Evolutionary conservation across 2,888 invertebrate species (phyloP).

Genomic region (Diplazon laetatorius): DNA sequence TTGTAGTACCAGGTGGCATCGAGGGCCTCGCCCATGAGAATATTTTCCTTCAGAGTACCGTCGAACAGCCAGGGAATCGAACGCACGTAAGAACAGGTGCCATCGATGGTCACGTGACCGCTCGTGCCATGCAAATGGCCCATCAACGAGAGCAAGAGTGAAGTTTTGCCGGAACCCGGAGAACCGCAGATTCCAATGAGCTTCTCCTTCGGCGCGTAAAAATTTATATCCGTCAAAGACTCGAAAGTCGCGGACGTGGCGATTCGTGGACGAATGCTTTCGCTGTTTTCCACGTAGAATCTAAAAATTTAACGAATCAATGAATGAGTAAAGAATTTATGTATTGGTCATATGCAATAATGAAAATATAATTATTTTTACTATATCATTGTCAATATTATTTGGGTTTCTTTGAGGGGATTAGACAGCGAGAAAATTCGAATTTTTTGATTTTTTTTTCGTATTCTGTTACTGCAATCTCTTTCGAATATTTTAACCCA

Average conservation of each 20-base stretch:
- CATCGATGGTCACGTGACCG: slow-evolving; percentile 82
- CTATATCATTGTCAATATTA: no score
- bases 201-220: slow-evolving; percentile 76
- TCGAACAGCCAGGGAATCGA: slow-evolving; percentile 86
- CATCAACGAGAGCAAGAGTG: slow-evolving; percentile 83
- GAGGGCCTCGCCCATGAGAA: slow-evolving; percentile 84
- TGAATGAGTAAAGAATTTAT: no score
- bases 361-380: no score
- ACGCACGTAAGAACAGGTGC: slow-evolving; percentile 83
- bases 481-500: no score
- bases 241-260: slow-evolving; percentile 47
- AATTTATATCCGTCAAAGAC: slow-evolving; percentile 71
- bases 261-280: slow-evolving; percentile 60
- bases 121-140: slow-evolving; percentile 82
- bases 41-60: slow-evolving; percentile 85
- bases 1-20: slow-evolving; percentile 84
- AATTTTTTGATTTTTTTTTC: no score
- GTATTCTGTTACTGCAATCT: no score
- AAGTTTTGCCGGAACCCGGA: slow-evolving; percentile 85
- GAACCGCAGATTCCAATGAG: slow-evolving; percentile 84
- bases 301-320: slow-evolving; percentile 39
- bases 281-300: slow-evolving; percentile 65
- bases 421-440: no score
- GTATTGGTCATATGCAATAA: no score
- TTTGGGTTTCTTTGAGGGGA: no score